Conservation (phyloP, 2,888 invertebrate genomes). For the Xestia ashworthii region DNA sequence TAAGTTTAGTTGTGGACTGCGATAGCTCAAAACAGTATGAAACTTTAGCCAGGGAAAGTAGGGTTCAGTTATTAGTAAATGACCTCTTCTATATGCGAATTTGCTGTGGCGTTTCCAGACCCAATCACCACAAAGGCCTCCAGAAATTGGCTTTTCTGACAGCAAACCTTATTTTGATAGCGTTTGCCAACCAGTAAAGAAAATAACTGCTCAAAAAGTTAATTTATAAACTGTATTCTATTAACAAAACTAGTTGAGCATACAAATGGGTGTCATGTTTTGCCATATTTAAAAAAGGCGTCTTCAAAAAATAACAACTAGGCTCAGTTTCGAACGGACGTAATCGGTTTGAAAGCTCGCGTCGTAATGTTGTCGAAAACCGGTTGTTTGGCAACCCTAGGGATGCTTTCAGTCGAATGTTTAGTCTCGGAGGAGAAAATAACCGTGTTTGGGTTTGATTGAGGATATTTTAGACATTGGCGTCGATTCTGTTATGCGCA, state of each 20-base stretch:
- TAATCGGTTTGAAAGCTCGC: neutral
- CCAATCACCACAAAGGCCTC: neutral
- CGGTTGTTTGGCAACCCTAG: conserved; percentile 16
- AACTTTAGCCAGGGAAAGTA: too few species aligned
- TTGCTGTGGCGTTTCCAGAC: too few species aligned
- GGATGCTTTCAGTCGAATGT: conserved; percentile 39
- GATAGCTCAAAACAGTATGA: too few species aligned
- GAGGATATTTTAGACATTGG: neutral
- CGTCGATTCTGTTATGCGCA: too few species aligned
- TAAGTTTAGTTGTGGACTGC: too few species aligned
- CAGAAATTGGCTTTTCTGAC: neutral
- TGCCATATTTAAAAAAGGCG: neutral
- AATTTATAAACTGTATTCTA: neutral
- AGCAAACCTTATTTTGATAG: neutral
- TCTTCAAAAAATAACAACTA: neutral
- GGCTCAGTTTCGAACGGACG: neutral
- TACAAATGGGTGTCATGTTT: neutral
- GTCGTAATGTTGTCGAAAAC: neutral
- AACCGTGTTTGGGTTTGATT: neutral
- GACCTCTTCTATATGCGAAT: too few species aligned
- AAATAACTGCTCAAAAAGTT: neutral
- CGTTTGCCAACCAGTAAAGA: neutral
- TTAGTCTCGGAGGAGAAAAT: conserved; percentile 30
- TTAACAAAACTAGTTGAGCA: neutral
- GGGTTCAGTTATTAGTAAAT: too few species aligned